These are phyloP conservation scores for Antennarius maculatus DNA, from an alignment of 2,797 vertebrate genomes.

Conservation along the genomic window DNA sequence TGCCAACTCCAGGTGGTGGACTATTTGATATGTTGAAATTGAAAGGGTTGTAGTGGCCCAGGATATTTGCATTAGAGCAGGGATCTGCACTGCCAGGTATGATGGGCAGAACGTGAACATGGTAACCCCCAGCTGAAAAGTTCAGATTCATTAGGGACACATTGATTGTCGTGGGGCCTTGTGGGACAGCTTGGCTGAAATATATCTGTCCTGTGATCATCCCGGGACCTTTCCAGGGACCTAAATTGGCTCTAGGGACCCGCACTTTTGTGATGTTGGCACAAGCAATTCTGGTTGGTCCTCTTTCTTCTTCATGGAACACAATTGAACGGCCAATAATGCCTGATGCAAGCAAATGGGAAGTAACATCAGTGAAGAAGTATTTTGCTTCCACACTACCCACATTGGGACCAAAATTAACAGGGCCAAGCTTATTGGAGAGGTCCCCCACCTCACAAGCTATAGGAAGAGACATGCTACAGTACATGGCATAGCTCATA, in stretches of 20 bases:
- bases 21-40: conserved; percentile 59
- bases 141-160: conserved; percentile 72
- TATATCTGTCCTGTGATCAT: conserved; percentile 57
- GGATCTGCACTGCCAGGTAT: conserved; percentile 53
- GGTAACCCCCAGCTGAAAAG: conserved; percentile 74
- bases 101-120: conserved; percentile 81
- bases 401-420: conserved; percentile 60
- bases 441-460: conserved; percentile 84
- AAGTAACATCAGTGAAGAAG: conserved; percentile 83
- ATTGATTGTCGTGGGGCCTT: conserved; percentile 72
- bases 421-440: conserved; percentile 67
- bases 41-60: conserved; percentile 84
- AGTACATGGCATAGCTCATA: conserved; percentile 72
- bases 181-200: conserved; percentile 73
- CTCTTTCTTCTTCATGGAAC: conserved; percentile 70
- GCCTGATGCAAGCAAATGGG: conserved; percentile 67
- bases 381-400: conserved; percentile 64
- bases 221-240: conserved; percentile 73
- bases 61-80: conserved; percentile 76
- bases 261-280: conserved; percentile 80
- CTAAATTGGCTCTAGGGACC: conserved; percentile 52
- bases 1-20: conserved; percentile 74
- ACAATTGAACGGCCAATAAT: conserved; percentile 81
- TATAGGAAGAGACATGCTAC: conserved; percentile 68
- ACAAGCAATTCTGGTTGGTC: conserved; percentile 76